Evolutionary conservation across 2,888 invertebrate species (phyloP).

Genomic region (Pseudolycoriella hygida): DNA sequence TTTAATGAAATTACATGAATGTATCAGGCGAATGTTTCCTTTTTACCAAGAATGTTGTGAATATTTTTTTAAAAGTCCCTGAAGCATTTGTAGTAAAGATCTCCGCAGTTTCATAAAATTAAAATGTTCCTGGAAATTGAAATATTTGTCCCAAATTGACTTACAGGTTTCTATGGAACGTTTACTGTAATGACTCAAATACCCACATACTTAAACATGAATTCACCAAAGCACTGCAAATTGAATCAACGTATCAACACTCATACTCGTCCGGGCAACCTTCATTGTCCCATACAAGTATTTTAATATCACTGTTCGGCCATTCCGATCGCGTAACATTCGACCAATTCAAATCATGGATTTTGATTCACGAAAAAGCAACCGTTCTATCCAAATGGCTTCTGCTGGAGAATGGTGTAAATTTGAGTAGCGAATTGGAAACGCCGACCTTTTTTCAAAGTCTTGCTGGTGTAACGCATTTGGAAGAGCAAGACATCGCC

Average conservation of each 20-base stretch:
- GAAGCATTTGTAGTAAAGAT: too few species aligned
- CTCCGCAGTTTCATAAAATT: too few species aligned
- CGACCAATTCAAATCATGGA: slow-evolving; percentile 66
- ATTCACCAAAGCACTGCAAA: slow-evolving; percentile 44
- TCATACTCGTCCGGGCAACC: slow-evolving; percentile 18
- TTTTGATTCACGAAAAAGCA: slow-evolving; percentile 53
- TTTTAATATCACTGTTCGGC: slow-evolving; percentile 24
- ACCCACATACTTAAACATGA: slow-evolving; percentile 56
- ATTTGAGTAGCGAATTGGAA: slow-evolving; percentile 63
- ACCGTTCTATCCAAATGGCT: slow-evolving; percentile 72
- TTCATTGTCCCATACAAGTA: slow-evolving; percentile 11
- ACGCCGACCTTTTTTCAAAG: slow-evolving; percentile 88
- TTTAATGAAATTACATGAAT: too few species aligned
- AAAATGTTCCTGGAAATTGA: too few species aligned
- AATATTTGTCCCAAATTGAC: too few species aligned
- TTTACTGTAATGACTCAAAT: slow-evolving; percentile 68
- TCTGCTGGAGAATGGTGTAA: slow-evolving; percentile 50
- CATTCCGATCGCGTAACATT: slow-evolving; percentile 41
- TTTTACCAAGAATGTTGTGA: too few species aligned
- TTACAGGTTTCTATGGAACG: slow-evolving; percentile 61
- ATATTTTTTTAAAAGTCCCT: too few species aligned
- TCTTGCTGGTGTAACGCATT: slow-evolving; percentile 82
- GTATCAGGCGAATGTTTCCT: too few species aligned
- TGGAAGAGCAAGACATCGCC: slow-evolving; percentile 66
- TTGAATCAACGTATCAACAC: slow-evolving; percentile 34